Base-by-base conservation (phyloP, 2,888 invertebrate species). In the Scrobipalpa atriplicella region DNA sequence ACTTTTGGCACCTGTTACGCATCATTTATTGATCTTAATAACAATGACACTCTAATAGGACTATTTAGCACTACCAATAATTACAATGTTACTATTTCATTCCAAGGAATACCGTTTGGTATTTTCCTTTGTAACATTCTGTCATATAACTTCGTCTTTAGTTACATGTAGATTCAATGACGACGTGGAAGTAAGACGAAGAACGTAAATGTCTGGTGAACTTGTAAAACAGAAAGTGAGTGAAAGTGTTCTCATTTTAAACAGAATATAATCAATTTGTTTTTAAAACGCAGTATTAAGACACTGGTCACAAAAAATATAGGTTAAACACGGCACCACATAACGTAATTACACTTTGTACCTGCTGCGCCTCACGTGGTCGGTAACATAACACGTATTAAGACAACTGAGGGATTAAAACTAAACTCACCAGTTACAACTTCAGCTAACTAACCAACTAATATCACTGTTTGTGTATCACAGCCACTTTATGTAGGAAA, bases 401-500 rank as follows among this genome's bases (percentile, higher is more conserved):
- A 47, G 21, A 36, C 11, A 58, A 16, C 38, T 13, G n/a, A 8
- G 3, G 13, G 21, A 16, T 58, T 58, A 38, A 29, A 56, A 47
- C 29, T 2, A 2, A 43, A 68, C 69, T 71, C 58, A 69, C 62
- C 66, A 19, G 7, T 11, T 13, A 2, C 36, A 58, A 63, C 43
- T 54, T 58, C 62, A 16, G 66, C 43, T 66, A 65, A 65, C 63
- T 69, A 68, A 47, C 29, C 16, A 68, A 68, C 66, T 68, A 71
- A 66, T 70, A 71, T 70, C 70, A 69, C 72, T 71, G 63, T 52
- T 51, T 43, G 65, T 68, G 60, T 69, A 73, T 73, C 73, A 73
- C 73, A 72, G 73, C 69, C 71, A 73, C 73, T 70, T 66, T 68
- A 54, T 39, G 70, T 71, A 71, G 56, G 67, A 72, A 70, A 71